Conservation (phyloP, 1,140 invertebrate genomes). For the Cotesia glomerata region DNA sequence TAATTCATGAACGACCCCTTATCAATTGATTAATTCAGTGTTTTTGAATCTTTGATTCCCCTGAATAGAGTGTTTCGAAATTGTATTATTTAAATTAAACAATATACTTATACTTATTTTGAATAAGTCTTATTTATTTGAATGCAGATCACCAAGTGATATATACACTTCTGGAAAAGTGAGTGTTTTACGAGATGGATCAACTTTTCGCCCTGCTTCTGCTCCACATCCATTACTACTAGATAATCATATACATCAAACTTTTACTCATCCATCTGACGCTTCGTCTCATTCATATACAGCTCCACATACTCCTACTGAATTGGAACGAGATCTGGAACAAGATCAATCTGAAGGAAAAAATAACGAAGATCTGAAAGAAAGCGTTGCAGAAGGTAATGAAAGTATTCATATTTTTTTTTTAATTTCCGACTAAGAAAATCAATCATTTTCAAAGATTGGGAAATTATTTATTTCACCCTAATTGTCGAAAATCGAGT, state of each 20-base stretch:
- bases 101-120: no score
- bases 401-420: neutral
- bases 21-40: no score
- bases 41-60: no score
- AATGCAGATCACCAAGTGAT: slow-evolving; percentile 58
- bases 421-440: neutral
- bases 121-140: neutral
- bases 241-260: slow-evolving; percentile 57
- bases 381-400: slow-evolving; percentile 59
- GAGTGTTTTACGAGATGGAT: slow-evolving; percentile 72
- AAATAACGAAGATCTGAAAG: slow-evolving; percentile 54
- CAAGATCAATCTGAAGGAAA: slow-evolving; percentile 54
- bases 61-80: no score
- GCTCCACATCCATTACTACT: slow-evolving; percentile 66
- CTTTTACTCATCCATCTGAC: slow-evolving; percentile 53
- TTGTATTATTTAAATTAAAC: no score
- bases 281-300: slow-evolving; percentile 55
- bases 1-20: no score
- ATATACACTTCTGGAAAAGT: slow-evolving; percentile 65
- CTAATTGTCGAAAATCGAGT: no score
- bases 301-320: slow-evolving; percentile 58
- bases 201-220: slow-evolving; percentile 65
- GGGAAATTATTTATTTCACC: no score
- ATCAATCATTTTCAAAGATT: no score
- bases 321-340: slow-evolving; percentile 57